phyloP scores from a whole-genome alignment of 2,888 invertebrate genomes.

The Dugesia japonica region DNA sequence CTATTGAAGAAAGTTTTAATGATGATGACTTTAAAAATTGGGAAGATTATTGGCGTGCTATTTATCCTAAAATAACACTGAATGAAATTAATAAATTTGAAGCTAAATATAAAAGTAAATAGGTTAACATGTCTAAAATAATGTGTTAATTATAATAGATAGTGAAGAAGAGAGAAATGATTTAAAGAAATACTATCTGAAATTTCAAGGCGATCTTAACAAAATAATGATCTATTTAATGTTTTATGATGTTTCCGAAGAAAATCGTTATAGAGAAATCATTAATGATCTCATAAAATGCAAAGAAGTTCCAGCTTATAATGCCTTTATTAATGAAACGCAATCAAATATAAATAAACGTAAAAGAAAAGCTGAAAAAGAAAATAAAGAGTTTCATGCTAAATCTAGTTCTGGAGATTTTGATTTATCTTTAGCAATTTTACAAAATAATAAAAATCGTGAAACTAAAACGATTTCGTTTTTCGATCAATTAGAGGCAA shows the following conservation, averaged over 20 bases:
- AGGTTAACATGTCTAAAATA: too few species aligned
- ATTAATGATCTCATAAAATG: background rate
- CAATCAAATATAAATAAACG: background rate
- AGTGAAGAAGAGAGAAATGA: constrained; percentile 17
- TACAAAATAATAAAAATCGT: background rate
- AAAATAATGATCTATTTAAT: background rate
- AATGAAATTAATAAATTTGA: background rate
- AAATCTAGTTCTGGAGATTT: background rate
- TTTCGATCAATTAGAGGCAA: constrained; percentile 5
- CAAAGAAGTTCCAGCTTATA: background rate
- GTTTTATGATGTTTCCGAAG: background rate
- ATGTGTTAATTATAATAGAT: background rate
- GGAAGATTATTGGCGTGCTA: background rate
- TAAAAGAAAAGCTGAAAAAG: background rate
- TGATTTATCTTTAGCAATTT: background rate
- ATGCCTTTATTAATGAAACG: background rate
- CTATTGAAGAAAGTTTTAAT: background rate
- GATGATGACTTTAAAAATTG: background rate
- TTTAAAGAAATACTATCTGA: background rate
- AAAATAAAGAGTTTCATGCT: background rate
- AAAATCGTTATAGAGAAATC: background rate
- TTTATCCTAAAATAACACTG: background rate
- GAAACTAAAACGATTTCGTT: background rate
- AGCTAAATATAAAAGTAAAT: constrained; percentile 6
- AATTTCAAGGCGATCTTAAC: background rate